These are phyloP conservation scores for Seira musarum DNA, from an alignment of 2,888 invertebrate species.

Conservation along the genomic window DNA sequence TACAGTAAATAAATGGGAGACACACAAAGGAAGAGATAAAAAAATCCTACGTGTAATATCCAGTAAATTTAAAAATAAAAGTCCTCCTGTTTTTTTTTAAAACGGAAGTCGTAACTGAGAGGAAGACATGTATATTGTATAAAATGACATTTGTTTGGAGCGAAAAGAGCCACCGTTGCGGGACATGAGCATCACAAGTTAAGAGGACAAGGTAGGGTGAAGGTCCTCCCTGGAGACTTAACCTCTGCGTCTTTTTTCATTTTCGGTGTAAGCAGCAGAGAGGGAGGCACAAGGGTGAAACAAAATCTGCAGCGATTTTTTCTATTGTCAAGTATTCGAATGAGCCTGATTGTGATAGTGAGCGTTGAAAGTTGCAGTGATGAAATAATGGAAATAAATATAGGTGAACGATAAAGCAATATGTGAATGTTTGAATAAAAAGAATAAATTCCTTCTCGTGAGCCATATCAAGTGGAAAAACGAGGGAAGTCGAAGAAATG, in stretches of 20 bases:
- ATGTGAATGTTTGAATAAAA: constrained; percentile 8
- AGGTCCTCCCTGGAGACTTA: constrained; percentile 53
- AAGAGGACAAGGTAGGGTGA: constrained; percentile 42
- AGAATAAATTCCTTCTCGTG: no score
- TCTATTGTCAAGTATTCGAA: background rate
- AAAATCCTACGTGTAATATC: no score
- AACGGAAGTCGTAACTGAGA: no score
- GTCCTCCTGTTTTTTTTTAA: no score
- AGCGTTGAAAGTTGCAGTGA: no score
- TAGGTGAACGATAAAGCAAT: background rate
- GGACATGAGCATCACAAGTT: no score
- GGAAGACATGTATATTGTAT: no score
- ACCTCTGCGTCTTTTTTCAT: constrained; percentile 18
- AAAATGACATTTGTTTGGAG: no score
- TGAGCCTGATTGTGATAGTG: background rate
- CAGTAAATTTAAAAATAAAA: no score
- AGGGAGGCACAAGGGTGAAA: background rate
- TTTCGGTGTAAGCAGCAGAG: background rate
- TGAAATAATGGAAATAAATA: constrained; percentile 19
- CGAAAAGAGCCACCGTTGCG: no score
- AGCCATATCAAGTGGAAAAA: background rate
- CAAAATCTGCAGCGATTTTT: background rate
- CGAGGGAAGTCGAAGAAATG: constrained; percentile 32
- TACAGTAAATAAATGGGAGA: no score
- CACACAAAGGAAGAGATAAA: no score